Base-by-base conservation (phyloP, 92 coral and sea anemone species). In the Phenganax stokvisi region DNA sequence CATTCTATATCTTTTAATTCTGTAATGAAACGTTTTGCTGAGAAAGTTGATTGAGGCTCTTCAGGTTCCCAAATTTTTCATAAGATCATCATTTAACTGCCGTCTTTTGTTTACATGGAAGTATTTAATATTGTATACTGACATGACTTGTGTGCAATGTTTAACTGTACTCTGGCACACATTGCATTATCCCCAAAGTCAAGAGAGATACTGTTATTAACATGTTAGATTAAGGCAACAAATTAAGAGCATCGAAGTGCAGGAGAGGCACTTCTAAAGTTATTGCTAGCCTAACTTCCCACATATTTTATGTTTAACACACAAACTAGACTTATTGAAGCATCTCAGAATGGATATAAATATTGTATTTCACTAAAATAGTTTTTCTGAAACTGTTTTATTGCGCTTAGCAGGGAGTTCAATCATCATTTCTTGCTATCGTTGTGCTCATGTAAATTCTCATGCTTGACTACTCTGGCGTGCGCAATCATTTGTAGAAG, bases 101-200 rank as follows among this genome's bases (percentile, higher is more conserved):
- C n/a, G 73, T 44, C 70, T 6, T 68, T 12, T 68, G 73, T 68
- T 68, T 68, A 37, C 73, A 37, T 17, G 29, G 73, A 0, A n/a
- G 16, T 68, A 12, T 29, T 27, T 53, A 68, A 68, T 9, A 13
- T 37, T 68, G 16, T 30, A 8, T 68, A n/a, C 16, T 7, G 73
- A 53, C 73, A 37, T 68, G 73, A 29, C 47, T 53, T n/a, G 73
- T 68, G 27, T 64, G 73, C 47, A 37, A 37, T 68, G 73, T 68
- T 68, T 68, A 53, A 13, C 73, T 68, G 47, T 29, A 28, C 54
- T 9, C 30, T 30, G 37, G 73, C 16, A 68, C 54, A 28, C 30
- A 68, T 6, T n/a, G 6, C 12, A 6, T 29, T 30, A 68, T 68
- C 52, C 73, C 13, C 47, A 29, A 30, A 53, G 13, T 53, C 31